These are phyloP conservation scores for Plectus sambesii DNA, from an alignment of 1,140 invertebrate species.

Conservation along the genomic window DNA sequence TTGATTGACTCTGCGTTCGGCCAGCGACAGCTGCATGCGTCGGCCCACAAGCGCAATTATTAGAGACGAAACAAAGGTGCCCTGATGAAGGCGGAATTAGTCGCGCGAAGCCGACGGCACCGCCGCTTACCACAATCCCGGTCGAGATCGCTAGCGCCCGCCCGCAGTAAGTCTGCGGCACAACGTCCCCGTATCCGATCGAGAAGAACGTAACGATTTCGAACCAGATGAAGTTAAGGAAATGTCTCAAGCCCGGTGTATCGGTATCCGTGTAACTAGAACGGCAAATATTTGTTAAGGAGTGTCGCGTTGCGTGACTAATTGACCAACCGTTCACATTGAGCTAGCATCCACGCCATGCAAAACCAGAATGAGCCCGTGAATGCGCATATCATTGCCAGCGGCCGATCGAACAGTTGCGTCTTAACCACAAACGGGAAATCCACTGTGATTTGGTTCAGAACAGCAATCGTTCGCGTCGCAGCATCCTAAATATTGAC, in stretches of 20 bases:
- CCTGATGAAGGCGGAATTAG: constrained; percentile 18
- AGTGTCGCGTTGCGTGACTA: background rate
- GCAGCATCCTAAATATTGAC: constrained; percentile 80
- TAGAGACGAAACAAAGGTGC: constrained; percentile 34
- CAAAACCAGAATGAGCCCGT: constrained; percentile 97
- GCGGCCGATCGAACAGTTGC: constrained; percentile 97
- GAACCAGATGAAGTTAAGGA: constrained; percentile 39
- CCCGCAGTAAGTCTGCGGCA: constrained; percentile 98
- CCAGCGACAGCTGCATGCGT: constrained; percentile 27
- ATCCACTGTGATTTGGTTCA: constrained; percentile 99
- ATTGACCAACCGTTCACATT: constrained; percentile 87
- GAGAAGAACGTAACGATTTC: constrained; percentile 43
- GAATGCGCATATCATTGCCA: constrained; percentile 90
- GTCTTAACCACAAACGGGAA: constrained; percentile 98
- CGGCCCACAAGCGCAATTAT: constrained; percentile 36
- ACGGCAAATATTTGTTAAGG: background rate
- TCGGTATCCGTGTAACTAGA: constrained; percentile 15
- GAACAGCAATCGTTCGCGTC: constrained; percentile 63
- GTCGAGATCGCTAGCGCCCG: constrained; percentile 91
- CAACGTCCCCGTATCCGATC: constrained; percentile 82
- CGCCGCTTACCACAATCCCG: constrained; percentile 93
- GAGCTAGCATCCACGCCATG: constrained; percentile 90
- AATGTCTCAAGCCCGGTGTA: constrained; percentile 28
- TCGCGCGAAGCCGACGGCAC: too few species aligned
- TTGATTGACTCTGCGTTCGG: constrained; percentile 35